A percentile compares a stretch with the other conserved stretches of the same genome.
Conservation (phyloP, 2,113 vertebrate species). For the Petromus typicus region DNA sequence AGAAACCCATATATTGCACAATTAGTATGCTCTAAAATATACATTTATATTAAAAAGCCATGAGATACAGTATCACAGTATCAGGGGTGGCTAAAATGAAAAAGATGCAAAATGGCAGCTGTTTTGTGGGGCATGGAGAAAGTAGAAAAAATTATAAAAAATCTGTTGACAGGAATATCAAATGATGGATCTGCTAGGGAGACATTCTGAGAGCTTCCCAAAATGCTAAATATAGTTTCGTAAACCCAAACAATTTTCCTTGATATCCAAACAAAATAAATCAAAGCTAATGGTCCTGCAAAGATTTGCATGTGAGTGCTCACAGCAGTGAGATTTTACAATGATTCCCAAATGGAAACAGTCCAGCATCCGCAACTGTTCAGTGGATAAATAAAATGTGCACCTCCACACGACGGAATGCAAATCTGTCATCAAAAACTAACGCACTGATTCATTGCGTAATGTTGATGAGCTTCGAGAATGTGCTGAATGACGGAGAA, state of each 20-base stretch:
- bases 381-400: background rate
- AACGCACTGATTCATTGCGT: background rate
- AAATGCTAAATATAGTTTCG: constrained; percentile 10
- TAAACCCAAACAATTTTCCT: background rate
- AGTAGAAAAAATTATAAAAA: background rate
- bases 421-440: background rate
- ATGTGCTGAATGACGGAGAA: background rate
- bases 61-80: background rate
- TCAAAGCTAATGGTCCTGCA: background rate
- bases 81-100: background rate
- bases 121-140: background rate
- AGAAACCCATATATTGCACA: background rate
- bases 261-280: background rate
- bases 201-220: background rate
- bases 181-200: background rate
- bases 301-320: background rate
- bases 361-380: background rate
- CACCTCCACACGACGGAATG: background rate
- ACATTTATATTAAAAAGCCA: background rate
- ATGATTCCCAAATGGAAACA: background rate
- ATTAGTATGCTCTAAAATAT: background rate
- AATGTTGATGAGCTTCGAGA: background rate
- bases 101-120: background rate
- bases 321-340: background rate
- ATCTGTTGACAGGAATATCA: background rate